phyloP scores from a whole-genome alignment of 2,113 vertebrate species.

The Gadus chalcogrammus region DNA sequence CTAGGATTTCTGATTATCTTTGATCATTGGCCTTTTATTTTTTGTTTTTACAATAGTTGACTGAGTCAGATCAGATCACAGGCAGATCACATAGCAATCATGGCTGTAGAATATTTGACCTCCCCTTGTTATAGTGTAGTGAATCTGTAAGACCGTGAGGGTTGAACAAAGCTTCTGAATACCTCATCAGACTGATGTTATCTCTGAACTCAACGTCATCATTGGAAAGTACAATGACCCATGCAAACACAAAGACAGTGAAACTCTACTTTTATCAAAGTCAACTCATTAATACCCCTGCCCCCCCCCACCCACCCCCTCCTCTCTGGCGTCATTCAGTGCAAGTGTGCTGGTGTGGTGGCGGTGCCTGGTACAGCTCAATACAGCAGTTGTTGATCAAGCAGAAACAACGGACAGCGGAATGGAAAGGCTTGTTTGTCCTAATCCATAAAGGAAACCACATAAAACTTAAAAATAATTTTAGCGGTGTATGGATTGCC shows the following conservation, averaged over 20 bases:
- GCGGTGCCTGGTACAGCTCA: conserved; percentile 23
- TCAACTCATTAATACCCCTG: neutral
- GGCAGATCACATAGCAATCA: too few species aligned
- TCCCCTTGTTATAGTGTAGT: too few species aligned
- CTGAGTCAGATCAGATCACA: too few species aligned
- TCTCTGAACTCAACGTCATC: neutral
- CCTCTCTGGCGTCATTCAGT: neutral
- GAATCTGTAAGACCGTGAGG: too few species aligned
- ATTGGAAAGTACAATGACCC: neutral
- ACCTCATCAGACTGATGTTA: neutral
- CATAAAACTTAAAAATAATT: neutral
- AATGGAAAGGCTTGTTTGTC: conserved; percentile 8
- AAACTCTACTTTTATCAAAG: neutral
- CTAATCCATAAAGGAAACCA: neutral
- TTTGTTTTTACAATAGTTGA: too few species aligned
- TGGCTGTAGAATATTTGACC: too few species aligned
- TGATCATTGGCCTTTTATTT: too few species aligned
- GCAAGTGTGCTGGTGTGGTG: neutral
- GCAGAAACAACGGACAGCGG: neutral
- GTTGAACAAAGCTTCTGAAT: too few species aligned
- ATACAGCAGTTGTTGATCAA: neutral
- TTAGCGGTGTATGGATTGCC: neutral
- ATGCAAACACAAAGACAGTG: neutral
- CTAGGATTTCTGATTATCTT: too few species aligned
- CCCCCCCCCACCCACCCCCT: too few species aligned